Evolutionary conservation across 2,888 invertebrate species (phyloP), one percentile per base, ranked within the genome.

Genomic region (Octonoba sinensis): DNA sequence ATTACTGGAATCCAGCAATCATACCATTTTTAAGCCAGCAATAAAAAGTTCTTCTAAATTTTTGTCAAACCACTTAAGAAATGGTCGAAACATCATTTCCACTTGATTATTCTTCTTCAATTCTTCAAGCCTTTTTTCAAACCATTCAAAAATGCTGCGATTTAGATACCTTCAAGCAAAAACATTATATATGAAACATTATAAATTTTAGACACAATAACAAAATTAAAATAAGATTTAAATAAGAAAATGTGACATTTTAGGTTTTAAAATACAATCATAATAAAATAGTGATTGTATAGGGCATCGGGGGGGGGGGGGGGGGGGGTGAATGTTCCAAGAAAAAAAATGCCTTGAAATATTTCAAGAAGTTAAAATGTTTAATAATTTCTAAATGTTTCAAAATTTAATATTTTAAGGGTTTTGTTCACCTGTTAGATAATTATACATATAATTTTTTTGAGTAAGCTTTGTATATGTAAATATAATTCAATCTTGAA

Each of bases 41-140:
- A 88, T 89, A 74, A 89, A 88, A 20, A 89, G 76, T 3, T 87
- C 86, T 79, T 88, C 87, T 76, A 89, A 82, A 62, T 86, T 87
- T 79, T 86, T 86, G 84, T 89, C 89, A 60, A 89, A 85, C 89
- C 89, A 89, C 65, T 86, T 85, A 12, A 89, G 82, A 78, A 89
- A 88, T 12, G 88, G 88, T 54, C 89, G 86, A 69, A 89, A 88
- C 11, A 87, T 73, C 20, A 88, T 85, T 81, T 88, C 87, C 16
- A 86, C 86, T 71, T 86, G 85, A 3, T 85, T 86, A 18, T n/a
- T n/a, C 56, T 49, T 24, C 51, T 27, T 64, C 6, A 44, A 18
- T 20, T 46, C 57, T 57, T 62, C 27, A 64, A 56, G 56, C 57
- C 57, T 69, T 56, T 81, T 49, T 46, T 57, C 44, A 12, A 81